Evolutionary conservation across 2,888 invertebrate genomes (phyloP).

Genomic region (Ganaspis brasiliensis): DNA sequence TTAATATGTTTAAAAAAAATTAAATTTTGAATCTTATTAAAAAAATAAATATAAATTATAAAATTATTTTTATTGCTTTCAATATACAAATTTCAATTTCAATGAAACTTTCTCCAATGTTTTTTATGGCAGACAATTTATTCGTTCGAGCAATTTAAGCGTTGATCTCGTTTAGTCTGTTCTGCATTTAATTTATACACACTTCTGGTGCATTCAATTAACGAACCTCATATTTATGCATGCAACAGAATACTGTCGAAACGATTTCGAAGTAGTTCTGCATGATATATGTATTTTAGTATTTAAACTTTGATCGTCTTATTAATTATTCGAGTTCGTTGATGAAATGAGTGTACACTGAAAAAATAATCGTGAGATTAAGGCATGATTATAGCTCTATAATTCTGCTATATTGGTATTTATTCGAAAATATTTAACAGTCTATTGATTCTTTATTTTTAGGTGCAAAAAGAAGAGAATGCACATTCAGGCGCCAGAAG

Average conservation of each 20-base stretch:
- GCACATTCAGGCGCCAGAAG: constrained; percentile 62
- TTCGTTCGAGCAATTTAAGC: constrained; percentile 16
- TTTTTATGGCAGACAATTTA: constrained; percentile 12
- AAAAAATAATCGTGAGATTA: too few species aligned
- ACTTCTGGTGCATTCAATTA: constrained; percentile 15
- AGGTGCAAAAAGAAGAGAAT: constrained; percentile 43
- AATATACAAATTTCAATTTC: constrained; percentile 1
- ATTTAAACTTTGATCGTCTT: neutral
- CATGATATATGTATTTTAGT: constrained; percentile 1
- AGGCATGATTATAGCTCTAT: too few species aligned
- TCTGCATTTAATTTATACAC: neutral
- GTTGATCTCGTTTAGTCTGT: constrained; percentile 20
- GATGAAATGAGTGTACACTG: neutral
- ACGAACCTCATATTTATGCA: constrained; percentile 27
- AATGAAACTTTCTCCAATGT: neutral
- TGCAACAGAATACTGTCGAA: neutral
- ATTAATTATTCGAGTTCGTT: neutral
- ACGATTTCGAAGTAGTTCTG: neutral
- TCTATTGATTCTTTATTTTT: constrained; percentile 23
- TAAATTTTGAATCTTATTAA: too few species aligned
- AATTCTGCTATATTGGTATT: neutral
- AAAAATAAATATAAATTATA: too few species aligned
- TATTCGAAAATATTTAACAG: neutral
- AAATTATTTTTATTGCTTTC: neutral
- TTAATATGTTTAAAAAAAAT: too few species aligned